phyloP scores from a whole-genome alignment of 2,797 vertebrate species.

The Malacoraja senta region DNA sequence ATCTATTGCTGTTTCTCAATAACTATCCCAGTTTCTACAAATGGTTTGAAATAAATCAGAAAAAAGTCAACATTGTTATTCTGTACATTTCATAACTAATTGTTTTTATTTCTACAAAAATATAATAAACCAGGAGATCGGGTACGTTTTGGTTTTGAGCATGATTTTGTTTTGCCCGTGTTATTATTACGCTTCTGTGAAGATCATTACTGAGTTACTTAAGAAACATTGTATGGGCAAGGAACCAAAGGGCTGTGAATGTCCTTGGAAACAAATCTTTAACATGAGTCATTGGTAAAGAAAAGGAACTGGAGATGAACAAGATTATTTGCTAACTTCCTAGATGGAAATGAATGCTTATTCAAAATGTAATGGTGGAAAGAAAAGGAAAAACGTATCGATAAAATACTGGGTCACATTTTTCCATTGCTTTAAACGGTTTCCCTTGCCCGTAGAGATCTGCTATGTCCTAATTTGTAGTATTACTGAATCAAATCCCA shows the following conservation, averaged over 20 bases:
- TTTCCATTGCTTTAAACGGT: not conserved
- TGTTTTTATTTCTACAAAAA: not conserved
- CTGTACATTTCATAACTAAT: not conserved
- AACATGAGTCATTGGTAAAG: conserved; percentile 5
- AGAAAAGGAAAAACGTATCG: not conserved
- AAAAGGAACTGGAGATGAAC: not conserved
- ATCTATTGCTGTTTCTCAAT: not conserved
- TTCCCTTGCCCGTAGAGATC: not conserved
- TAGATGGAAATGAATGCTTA: not conserved
- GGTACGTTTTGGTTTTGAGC: not conserved
- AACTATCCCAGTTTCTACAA: not conserved
- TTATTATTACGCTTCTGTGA: not conserved
- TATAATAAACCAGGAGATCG: not conserved
- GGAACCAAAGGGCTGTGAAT: not conserved
- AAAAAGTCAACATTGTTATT: not conserved
- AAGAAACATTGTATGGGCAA: conserved; percentile 7
- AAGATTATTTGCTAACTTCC: not conserved
- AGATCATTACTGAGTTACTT: not conserved
- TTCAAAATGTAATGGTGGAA: not conserved
- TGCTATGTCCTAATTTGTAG: not conserved
- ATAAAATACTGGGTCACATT: not conserved
- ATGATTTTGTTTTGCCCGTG: too few relatives aligned
- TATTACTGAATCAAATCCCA: too few relatives aligned
- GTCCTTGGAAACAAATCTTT: not conserved
- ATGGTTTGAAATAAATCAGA: not conserved